Evolutionary conservation across 2,113 vertebrate genomes (phyloP), one percentile per base, ranked within the genome.

Genomic region (Ciconia maguari): DNA sequence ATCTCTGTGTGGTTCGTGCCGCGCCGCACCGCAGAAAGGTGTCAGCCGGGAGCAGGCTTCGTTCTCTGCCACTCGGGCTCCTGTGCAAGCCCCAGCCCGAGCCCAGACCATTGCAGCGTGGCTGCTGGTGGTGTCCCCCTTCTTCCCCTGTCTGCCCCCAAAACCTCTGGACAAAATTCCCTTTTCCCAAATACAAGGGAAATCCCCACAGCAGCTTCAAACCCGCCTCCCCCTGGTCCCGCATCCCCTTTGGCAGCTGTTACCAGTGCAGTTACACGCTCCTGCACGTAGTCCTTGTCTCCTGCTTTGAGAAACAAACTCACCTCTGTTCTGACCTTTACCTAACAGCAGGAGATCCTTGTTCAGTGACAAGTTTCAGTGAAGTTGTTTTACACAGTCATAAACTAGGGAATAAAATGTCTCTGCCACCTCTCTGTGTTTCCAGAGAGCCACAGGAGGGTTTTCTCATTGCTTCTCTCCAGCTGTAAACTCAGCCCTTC

Each of bases 181-280:
- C 32, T 48, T 48, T 71, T 66, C 20, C 29, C 44, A 36, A n/a
- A 54, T 1, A 16, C 7, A 60, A 64, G 24, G 18, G n/a, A 57
- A 57, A 38, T 20, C 6, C 69, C 32, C 38, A 19, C 55, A 80
- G 68, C 64, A 77, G 77, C 58, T 80, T 49, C 64, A 68, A 68
- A 60, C 10, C 38, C 0, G 0, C 29, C 16, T 74, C 3, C 26
- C 49, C 18, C 25, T 13, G 17, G 49, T n/a, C 27, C 55, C 11
- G 4, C 79, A 49, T 9, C 22, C 27, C 6, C 41, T 38, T 11
- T 13, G 24, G 42, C 48, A 79, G 72, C 5, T 0, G 38, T 29
- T 21, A 24, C 49, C 25, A 9, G 42, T 2, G 42, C 38, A 6
- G 55, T 75, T 62, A 70, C 36, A 54, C 2, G 1, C 36, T 52